These are phyloP conservation scores for Bungarus multicinctus DNA, from an alignment of 2,113 vertebrate genomes.

Conservation along the genomic window DNA sequence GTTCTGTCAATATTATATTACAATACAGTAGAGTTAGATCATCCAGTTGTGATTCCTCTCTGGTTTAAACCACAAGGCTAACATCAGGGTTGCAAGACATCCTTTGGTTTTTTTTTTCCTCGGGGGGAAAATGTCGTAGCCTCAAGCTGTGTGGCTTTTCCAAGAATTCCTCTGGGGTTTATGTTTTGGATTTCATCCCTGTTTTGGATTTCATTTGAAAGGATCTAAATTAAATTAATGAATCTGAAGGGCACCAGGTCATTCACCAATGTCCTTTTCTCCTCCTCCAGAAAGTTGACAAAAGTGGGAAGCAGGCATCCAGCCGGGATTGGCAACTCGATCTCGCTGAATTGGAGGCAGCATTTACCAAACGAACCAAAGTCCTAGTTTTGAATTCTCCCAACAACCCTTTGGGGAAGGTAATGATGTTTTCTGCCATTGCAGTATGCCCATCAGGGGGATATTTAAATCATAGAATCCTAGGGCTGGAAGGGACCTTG, in stretches of 20 bases:
- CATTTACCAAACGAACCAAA: constrained; percentile 85
- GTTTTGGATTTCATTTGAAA: background rate
- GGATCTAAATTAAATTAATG: background rate
- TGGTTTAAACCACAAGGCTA: background rate
- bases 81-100: background rate
- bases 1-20: background rate
- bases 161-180: background rate
- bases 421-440: constrained; percentile 47
- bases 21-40: too few species aligned
- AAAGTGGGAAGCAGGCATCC: constrained; percentile 59
- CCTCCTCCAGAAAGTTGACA: constrained; percentile 64
- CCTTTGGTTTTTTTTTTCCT: too few species aligned
- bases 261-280: background rate
- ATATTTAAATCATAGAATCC: background rate
- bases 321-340: constrained; percentile 87
- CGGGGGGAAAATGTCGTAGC: too few species aligned
- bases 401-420: constrained; percentile 95
- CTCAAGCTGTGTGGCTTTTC: background rate
- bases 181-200: background rate
- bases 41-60: background rate
- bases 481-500: background rate
- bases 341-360: constrained; percentile 81
- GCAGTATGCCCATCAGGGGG: background rate
- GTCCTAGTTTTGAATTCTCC: constrained; percentile 90
- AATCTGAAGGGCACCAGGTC: background rate